These are phyloP conservation scores for Rhagoletis zephyria DNA, from an alignment of 1,140 invertebrate species.

Conservation along the genomic window DNA sequence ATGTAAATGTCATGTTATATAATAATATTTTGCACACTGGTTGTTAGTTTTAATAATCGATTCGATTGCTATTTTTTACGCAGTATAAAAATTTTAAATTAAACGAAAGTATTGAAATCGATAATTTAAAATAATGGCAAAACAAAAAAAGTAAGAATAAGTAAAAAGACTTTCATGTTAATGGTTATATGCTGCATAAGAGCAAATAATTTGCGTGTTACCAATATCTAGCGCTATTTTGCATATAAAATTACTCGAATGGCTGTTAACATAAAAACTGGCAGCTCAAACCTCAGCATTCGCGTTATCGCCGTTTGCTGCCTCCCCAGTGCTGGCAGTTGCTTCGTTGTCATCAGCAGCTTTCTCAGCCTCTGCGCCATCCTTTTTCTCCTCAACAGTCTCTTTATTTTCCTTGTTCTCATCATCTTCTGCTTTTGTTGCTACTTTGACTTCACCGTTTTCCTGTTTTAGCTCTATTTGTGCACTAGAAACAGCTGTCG, in stretches of 20 bases:
- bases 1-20: background rate
- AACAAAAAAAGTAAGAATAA: slow-evolving; percentile 12
- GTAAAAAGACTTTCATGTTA: background rate
- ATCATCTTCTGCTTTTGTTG: slow-evolving; percentile 56
- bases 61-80: background rate
- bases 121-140: background rate
- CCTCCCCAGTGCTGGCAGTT: background rate
- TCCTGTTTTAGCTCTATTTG: slow-evolving; percentile 74
- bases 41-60: slow-evolving; percentile 32
- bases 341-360: background rate
- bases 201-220: slow-evolving; percentile 1
- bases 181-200: background rate
- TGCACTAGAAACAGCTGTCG: slow-evolving; percentile 72
- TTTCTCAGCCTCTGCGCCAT: slow-evolving; percentile 54
- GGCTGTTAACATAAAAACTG: background rate
- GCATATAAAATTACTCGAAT: background rate
- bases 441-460: slow-evolving; percentile 62
- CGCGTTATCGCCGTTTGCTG: slow-evolving; percentile 1
- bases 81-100: background rate
- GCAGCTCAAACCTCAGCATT: slow-evolving; percentile 40
- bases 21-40: background rate
- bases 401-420: slow-evolving; percentile 60
- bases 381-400: slow-evolving; percentile 59
- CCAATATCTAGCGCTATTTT: slow-evolving; percentile 13
- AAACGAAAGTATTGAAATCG: slow-evolving; percentile 7